These are phyloP conservation scores for Drosophila quadrilineata DNA, from an alignment of 1,140 invertebrate species.

Conservation along the genomic window DNA sequence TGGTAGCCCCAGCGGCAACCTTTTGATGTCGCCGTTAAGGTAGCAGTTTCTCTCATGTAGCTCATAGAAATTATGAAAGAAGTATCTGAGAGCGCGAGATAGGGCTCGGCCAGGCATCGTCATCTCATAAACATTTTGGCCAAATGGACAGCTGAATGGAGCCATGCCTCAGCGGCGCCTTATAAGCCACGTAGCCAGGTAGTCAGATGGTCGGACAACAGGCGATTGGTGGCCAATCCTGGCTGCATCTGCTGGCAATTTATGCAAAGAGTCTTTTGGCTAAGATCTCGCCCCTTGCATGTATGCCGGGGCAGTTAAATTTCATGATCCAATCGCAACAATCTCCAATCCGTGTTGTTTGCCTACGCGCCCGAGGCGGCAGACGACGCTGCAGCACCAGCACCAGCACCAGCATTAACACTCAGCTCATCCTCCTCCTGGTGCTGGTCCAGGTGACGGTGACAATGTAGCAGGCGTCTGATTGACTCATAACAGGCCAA, in stretches of 20 bases:
- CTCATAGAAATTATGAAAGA: slow-evolving; percentile 61
- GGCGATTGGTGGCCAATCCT: slow-evolving; percentile 20
- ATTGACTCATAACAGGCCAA: slow-evolving; percentile 76
- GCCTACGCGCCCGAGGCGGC: slow-evolving; percentile 57
- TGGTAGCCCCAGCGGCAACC: slow-evolving; percentile 31
- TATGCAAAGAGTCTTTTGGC: slow-evolving; percentile 58
- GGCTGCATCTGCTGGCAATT: slow-evolving; percentile 62
- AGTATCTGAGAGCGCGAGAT: slow-evolving; percentile 40
- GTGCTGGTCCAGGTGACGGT: slow-evolving; percentile 69
- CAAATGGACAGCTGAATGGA: slow-evolving; percentile 68
- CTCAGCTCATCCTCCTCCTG: no score
- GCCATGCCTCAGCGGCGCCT: slow-evolving; percentile 60
- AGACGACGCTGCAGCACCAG: no score
- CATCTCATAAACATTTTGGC: slow-evolving; percentile 73
- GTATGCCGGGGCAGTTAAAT: slow-evolving; percentile 57
- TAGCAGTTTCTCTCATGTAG: slow-evolving; percentile 29
- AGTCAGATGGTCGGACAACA: slow-evolving; percentile 2
- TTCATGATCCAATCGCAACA: slow-evolving; percentile 74
- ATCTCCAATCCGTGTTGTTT: slow-evolving; percentile 67
- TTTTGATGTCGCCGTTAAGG: slow-evolving; percentile 54
- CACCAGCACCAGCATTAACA: no score
- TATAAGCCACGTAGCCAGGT: slow-evolving; percentile 46
- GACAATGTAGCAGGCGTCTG: slow-evolving; percentile 73
- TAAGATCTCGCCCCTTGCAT: slow-evolving; percentile 40
- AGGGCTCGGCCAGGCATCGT: slow-evolving; percentile 58